Base-by-base conservation (phyloP, 1,140 invertebrate species). In the Lanistes nyassanus region DNA sequence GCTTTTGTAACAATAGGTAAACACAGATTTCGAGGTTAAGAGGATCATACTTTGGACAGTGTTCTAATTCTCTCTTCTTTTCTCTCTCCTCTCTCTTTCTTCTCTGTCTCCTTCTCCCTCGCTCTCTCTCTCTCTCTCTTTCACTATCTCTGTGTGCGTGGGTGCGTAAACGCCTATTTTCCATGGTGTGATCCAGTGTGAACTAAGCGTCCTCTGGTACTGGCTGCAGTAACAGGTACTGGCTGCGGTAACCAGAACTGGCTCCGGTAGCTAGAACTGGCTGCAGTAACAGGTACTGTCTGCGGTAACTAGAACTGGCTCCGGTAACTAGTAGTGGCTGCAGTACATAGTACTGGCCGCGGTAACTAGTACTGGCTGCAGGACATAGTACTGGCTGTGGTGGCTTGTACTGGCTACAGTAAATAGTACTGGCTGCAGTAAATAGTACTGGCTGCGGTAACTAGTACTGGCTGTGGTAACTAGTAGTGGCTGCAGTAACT, bases 91-190 rank as follows among this genome's bases (percentile, higher is more conserved):
- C 37, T 21, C 37, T 21, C 37, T 36, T 64, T 36, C 31, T 21
- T 64, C 4, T 26, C 62, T 64, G 29, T 64, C 62, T 64, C 62
- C 37, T 36, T 64, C 11, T 64, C 62, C 23, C 62, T 64, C 11
- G 31, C 62, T 64, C 11, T 16, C 11, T 64, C 62, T 64, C 29
- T 64, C 11, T 31, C 26, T 64, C 11, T 64, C 62, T 31, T 4
- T 64, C 31, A 36, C 11, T 64, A 13, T 64, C 16, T 64, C 62
- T 64, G 68, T 70, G 68, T 29, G 68, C 53, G 68, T 1, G 69
- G 55, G 47, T 56, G 68, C 55, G 68, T 56, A 51, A 23, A 34
- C 21, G 1, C 29, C 19, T 29, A 11, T 39, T 13, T 51, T 9
- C 47, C 34, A 6, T 21, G 16, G 58, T 60, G 58, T 60, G 7